Percentiles rank a stretch among this genome's conserved stretches.
phyloP scores from a whole-genome alignment of 2,113 vertebrate species.

The Nothobranchius kuhntae region DNA sequence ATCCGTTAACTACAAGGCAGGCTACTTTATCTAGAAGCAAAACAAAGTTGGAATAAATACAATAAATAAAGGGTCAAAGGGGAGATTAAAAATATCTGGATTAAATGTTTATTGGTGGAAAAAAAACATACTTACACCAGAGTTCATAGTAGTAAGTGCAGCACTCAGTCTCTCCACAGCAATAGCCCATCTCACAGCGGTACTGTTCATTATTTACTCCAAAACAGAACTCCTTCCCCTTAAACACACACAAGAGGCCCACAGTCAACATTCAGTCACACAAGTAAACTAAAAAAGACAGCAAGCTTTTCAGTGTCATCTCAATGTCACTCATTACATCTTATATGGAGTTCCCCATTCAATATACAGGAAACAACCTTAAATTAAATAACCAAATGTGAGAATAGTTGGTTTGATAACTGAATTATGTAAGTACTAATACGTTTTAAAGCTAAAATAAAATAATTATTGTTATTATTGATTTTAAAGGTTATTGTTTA shows the following conservation, averaged over 20 bases:
- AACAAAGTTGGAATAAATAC: neutral
- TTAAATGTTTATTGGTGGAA: neutral
- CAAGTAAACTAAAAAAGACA: conserved; percentile 13
- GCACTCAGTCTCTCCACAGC: conserved; percentile 84
- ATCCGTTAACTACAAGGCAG: neutral
- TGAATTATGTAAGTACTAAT: neutral
- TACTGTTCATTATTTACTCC: conserved; percentile 84
- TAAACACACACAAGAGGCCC: conserved; percentile 46
- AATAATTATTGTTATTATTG: too few species aligned
- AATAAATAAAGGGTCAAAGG: neutral
- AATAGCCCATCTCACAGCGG: conserved; percentile 85
- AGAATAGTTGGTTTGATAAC: neutral
- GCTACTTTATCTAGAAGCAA: neutral
- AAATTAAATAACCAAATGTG: neutral
- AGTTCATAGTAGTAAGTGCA: conserved; percentile 87
- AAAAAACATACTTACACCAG: conserved; percentile 79
- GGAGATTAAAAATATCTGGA: neutral
- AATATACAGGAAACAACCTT: neutral
- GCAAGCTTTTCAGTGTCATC: conserved; percentile 13
- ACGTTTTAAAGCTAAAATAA: neutral
- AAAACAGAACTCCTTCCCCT: conserved; percentile 84
- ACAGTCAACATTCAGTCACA: conserved; percentile 31
- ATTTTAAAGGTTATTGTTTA: neutral
- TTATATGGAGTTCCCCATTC: neutral
- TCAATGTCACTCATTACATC: conserved; percentile 1